phyloP scores from a whole-genome alignment of 2,797 vertebrate genomes.

The Luscinia megarhynchos region DNA sequence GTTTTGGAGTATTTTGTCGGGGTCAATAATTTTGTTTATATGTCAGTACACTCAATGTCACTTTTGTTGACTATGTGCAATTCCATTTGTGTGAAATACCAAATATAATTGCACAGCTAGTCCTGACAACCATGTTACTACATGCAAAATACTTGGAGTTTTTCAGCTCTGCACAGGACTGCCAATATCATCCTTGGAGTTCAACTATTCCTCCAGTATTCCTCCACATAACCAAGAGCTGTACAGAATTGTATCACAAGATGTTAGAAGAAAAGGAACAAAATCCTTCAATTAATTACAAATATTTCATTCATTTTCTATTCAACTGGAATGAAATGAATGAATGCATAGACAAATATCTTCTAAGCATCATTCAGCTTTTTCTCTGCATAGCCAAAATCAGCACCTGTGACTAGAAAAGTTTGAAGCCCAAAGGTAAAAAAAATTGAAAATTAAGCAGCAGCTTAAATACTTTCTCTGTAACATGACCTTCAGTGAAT shows the following conservation, averaged over 20 bases:
- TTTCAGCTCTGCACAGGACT: conserved; percentile 19
- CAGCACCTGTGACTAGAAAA: background rate
- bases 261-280: background rate
- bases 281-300: background rate
- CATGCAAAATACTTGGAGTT: background rate
- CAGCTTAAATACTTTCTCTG: background rate
- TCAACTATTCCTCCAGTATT: background rate
- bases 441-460: background rate
- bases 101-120: background rate
- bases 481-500: background rate
- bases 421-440: background rate
- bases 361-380: background rate
- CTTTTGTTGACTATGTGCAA: background rate
- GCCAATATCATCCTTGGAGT: background rate
- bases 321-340: background rate
- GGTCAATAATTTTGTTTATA: conserved; percentile 16
- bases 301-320: background rate
- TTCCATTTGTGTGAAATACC: background rate
- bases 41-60: background rate
- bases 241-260: background rate
- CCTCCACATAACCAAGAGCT: background rate
- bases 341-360: background rate
- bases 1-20: background rate
- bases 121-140: background rate
- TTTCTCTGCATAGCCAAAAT: background rate